These are phyloP conservation scores for Trichomycterus rosablanca DNA, from an alignment of 2,113 vertebrate species.

Conservation along the genomic window DNA sequence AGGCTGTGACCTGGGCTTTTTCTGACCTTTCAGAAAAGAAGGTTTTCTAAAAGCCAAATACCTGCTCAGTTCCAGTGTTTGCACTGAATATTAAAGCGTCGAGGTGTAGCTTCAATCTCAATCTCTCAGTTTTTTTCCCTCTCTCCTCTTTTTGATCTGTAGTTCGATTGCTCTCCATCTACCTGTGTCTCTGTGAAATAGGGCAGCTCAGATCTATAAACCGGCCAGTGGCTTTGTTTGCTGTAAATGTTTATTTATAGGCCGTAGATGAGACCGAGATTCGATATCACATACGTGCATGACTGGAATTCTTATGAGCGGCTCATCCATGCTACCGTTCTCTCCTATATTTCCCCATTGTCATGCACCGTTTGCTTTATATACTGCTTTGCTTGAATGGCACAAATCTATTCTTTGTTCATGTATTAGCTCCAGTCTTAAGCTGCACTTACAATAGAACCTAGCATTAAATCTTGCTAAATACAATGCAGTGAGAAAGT, in stretches of 20 bases:
- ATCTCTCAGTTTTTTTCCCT: neutral
- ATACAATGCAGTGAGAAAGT: too few relatives aligned
- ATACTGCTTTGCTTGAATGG: too few relatives aligned
- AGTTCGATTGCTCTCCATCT: slow-evolving; percentile 5
- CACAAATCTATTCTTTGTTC: too few relatives aligned
- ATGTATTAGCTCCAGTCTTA: too few relatives aligned
- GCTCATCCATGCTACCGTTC: too few relatives aligned
- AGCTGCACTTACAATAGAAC: too few relatives aligned
- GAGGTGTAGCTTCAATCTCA: neutral
- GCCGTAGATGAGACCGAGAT: slow-evolving; percentile 47
- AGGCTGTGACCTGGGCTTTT: slow-evolving; percentile 4
- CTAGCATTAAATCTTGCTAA: too few relatives aligned
- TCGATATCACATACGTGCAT: slow-evolving; percentile 48
- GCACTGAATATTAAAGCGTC: slow-evolving; percentile 34
- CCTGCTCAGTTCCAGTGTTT: slow-evolving; percentile 26
- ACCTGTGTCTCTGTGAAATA: slow-evolving; percentile 27
- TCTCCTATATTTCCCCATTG: slow-evolving; percentile 11
- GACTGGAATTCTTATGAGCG: slow-evolving; percentile 61
- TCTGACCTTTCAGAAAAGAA: slow-evolving; percentile 42
- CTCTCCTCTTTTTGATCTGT: slow-evolving; percentile 1
- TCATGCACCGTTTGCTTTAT: too few relatives aligned
- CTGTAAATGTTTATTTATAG: slow-evolving; percentile 49
- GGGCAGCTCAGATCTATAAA: slow-evolving; percentile 42
- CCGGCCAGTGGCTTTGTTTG: slow-evolving; percentile 44
- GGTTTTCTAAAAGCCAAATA: slow-evolving; percentile 27